These are phyloP conservation scores for Amphipyra berbera DNA, from an alignment of 2,888 invertebrate genomes.

Conservation along the genomic window DNA sequence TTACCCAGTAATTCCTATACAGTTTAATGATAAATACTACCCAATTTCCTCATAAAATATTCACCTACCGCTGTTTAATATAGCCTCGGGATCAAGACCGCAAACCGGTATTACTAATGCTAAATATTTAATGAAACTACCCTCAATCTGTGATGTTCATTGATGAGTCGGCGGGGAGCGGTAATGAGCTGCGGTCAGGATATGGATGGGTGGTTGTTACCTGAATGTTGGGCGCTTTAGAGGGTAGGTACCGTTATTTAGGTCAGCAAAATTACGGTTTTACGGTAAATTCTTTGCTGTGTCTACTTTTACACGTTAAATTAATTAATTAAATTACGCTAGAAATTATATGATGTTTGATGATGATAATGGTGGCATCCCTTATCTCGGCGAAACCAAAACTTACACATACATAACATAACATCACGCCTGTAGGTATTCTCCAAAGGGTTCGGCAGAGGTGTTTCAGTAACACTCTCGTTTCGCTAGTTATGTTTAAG, in stretches of 20 bases:
- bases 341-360: no score
- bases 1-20: background rate
- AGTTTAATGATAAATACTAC: background rate
- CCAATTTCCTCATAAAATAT: constrained; percentile 13
- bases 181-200: constrained; percentile 18
- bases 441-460: no score
- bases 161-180: constrained; percentile 4
- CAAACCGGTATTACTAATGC: constrained; percentile 15
- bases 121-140: constrained; percentile 36
- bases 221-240: background rate
- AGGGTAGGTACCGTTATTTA: background rate
- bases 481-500: no score
- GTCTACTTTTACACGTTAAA: no score
- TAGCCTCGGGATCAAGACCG: constrained; percentile 9
- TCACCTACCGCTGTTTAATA: constrained; percentile 9
- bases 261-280: no score
- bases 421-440: no score
- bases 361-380: no score
- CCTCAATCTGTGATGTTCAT: constrained; percentile 13
- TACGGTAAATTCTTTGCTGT: no score
- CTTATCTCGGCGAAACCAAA: no score
- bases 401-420: no score
- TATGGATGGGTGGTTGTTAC: constrained; percentile 25
- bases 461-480: no score
- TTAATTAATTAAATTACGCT: no score